phyloP scores from a whole-genome alignment of 2,797 vertebrate genomes.

The Cephalopachus bancanus region DNA sequence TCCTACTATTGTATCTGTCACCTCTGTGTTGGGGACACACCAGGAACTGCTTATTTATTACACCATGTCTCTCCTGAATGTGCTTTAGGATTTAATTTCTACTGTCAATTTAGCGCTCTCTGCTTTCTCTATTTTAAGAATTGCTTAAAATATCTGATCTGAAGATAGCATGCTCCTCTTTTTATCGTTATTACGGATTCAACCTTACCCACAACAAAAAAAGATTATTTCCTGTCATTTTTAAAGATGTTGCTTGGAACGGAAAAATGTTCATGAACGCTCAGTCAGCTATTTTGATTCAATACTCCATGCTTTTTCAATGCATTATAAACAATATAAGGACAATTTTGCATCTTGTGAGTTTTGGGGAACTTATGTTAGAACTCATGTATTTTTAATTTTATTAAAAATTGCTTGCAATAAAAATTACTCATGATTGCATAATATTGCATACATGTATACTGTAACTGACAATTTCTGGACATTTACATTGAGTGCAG shows the following conservation, averaged over 20 bases:
- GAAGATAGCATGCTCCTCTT: not conserved
- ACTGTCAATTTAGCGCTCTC: not conserved
- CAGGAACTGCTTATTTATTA: no score
- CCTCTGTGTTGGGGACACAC: not conserved
- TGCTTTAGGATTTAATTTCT: not conserved
- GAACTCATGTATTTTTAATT: not conserved
- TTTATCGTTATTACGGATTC: not conserved
- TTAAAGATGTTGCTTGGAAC: not conserved
- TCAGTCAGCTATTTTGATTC: not conserved
- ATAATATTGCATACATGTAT: not conserved
- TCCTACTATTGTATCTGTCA: not conserved
- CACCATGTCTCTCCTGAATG: not conserved
- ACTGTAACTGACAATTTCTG: constrained; percentile 22
- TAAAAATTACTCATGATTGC: not conserved
- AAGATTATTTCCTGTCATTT: not conserved
- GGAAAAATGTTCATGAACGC: not conserved
- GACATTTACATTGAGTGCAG: not conserved
- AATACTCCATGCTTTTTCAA: not conserved
- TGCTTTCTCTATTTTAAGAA: not conserved
- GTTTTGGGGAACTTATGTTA: not conserved
- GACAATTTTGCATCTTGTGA: not conserved
- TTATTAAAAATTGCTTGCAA: constrained; percentile 46
- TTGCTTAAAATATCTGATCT: not conserved
- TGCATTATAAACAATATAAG: not conserved
- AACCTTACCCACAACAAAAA: not conserved